Evolutionary conservation across 1,140 invertebrate species (phyloP).

Genomic region (Archivesica marissinica): DNA sequence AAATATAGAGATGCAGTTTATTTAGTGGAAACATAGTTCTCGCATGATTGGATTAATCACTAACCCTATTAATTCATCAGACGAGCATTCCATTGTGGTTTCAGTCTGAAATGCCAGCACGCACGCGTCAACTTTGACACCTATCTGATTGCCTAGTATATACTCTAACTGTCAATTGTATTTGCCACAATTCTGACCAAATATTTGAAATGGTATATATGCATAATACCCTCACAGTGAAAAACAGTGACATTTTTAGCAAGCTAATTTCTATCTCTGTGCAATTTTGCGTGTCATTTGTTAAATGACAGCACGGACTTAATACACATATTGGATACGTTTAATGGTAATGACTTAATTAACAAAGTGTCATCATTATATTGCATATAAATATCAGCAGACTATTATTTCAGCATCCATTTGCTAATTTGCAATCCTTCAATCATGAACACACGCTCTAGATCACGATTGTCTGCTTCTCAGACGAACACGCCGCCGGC

Average conservation of each 20-base stretch:
- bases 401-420: not conserved
- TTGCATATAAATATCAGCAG: not conserved
- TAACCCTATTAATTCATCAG: not conserved
- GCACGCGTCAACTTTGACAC: constrained; percentile 28
- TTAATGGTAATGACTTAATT: not conserved
- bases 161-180: not conserved
- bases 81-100: not conserved
- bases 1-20: too few species aligned
- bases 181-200: not conserved
- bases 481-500: not conserved
- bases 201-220: not conserved
- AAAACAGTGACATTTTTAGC: not conserved
- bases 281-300: not conserved
- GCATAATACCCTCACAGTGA: too few species aligned
- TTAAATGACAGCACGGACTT: not conserved
- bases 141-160: constrained; percentile 4
- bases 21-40: not conserved
- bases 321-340: not conserved
- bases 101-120: not conserved
- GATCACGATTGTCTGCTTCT: not conserved
- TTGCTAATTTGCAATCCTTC: not conserved
- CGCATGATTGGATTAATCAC: not conserved
- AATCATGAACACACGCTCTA: not conserved
- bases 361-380: constrained; percentile 8
- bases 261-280: constrained; percentile 12